Base-by-base conservation (phyloP, 1,140 invertebrate genomes). In the Calephelis virginiensis region DNA sequence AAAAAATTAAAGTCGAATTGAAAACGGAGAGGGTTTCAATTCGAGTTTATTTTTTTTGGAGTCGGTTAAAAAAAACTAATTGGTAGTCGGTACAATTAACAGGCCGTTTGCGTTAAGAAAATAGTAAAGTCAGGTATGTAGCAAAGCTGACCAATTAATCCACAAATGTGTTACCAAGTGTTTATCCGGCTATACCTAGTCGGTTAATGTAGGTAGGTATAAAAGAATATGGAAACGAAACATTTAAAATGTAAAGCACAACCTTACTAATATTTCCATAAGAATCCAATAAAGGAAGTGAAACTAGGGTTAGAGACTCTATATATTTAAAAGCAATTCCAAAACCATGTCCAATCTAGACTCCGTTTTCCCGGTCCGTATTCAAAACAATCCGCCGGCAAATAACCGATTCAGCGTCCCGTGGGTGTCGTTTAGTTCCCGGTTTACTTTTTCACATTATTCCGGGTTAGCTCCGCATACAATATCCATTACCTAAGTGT, bases 401-500 rank as follows among this genome's bases (percentile, higher is more conserved):
- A 81, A 86, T 80, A 82, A 79, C 82, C 82, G 82, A 80, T 78
- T 80, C 50, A 68, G 47, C 8, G 46, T 74, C 85, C 77, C 85
- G 6, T 47, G 85, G 82, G 85, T 56, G 73, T 78, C 81, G 81
- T 88, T 84, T 74, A 61, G 59, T 40, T 68, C 74, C 75, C 73
- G 81, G 76, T 83, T 84, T 83, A 83, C 80, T 82, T 83, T 86
- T 82, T 82, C 80, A 85, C 60, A 43, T 53, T 53, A 64, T 50
- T 53, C 48, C 13, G 48, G 45, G 63, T 53, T 64, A 61, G 60
- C 60, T 61, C 37, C 50, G 64, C 67, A 70, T 75, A 77, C 75
- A 79, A 76, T 80, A 72, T 77, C 81, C 76, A 87, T 87, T 87
- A 85, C 82, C 76, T 83, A 84, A 87, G 82, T 85, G 85, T 87